These are phyloP conservation scores for Hipposideros larvatus DNA, from an alignment of 2,797 vertebrate genomes.

Conservation along the genomic window DNA sequence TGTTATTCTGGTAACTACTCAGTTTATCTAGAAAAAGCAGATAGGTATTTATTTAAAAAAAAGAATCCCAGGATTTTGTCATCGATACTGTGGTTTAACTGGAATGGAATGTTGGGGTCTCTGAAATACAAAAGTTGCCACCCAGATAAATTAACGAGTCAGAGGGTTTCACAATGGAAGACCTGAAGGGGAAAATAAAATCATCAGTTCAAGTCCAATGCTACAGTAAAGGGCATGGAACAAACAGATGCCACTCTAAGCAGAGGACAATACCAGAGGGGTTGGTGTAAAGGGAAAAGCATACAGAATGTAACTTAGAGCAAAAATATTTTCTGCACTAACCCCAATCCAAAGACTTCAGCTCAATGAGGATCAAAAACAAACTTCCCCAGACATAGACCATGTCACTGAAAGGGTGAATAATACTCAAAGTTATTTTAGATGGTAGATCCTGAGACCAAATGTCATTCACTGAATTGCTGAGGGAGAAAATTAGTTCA, in stretches of 20 bases:
- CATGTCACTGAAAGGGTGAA: neutral
- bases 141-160: neutral
- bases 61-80: neutral
- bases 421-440: neutral
- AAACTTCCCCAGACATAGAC: neutral
- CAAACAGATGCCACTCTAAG: neutral
- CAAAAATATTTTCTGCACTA: neutral
- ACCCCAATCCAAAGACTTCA: neutral
- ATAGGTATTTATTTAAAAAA: neutral
- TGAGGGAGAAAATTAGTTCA: neutral
- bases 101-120: neutral
- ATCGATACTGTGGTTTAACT: neutral
- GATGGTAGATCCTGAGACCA: neutral
- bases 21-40: neutral
- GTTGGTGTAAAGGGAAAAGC: neutral
- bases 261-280: neutral
- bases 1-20: neutral
- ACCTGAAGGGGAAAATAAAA: neutral
- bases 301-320: neutral
- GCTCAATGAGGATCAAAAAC: neutral
- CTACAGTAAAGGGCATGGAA: neutral
- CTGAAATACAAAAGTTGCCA: neutral
- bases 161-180: neutral
- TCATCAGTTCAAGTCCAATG: neutral
- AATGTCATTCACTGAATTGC: neutral